phyloP scores from a whole-genome alignment of 2,888 invertebrate species.

The Dasypolia templi region DNA sequence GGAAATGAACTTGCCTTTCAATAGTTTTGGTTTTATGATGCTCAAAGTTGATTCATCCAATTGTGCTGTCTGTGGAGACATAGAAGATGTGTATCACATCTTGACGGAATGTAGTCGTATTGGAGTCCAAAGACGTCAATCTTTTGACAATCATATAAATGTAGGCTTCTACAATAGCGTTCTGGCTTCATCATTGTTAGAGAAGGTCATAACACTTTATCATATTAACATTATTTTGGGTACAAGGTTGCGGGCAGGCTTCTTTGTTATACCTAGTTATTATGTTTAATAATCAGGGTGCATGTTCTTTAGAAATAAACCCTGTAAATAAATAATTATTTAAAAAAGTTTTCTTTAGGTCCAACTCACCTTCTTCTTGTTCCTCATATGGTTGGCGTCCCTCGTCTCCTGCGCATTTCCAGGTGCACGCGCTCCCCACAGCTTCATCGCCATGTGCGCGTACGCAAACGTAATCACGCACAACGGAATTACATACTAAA shows the following conservation, averaged over 20 bases:
- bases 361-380: slow-evolving; percentile 94
- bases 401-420: slow-evolving; percentile 94
- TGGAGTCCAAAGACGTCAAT: no score
- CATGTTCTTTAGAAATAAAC: no score
- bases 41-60: neutral
- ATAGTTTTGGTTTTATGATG: neutral
- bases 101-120: neutral
- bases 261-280: no score
- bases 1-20: neutral
- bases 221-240: no score
- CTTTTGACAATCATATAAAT: neutral
- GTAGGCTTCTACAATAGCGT: neutral
- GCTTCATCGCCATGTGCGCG: slow-evolving; percentile 93
- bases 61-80: neutral
- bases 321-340: no score
- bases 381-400: slow-evolving; percentile 94
- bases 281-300: no score
- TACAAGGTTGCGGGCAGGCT: no score
- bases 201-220: slow-evolving; percentile 89
- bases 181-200: neutral
- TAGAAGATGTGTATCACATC: neutral
- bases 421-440: slow-evolving; percentile 95
- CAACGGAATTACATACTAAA: slow-evolving; percentile 94
- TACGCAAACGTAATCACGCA: slow-evolving; percentile 96
- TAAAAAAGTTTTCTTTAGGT: no score